Evolutionary conservation across 2,113 vertebrate species (phyloP).

Genomic region (Astatoreochromis straeleni): DNA sequence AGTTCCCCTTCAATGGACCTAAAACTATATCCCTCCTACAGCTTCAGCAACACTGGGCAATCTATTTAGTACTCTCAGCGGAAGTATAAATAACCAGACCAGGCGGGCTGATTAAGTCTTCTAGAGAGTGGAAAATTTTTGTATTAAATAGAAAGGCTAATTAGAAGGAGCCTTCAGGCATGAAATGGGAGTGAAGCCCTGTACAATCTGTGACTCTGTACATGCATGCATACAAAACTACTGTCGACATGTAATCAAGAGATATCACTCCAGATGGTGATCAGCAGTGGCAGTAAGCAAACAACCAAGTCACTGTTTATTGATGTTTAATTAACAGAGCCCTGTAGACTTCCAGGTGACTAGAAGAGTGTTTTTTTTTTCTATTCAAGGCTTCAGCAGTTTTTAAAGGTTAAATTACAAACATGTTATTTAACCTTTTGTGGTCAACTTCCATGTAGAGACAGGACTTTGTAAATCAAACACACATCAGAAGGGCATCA

Average conservation of each 20-base stretch:
- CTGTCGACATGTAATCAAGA: constrained; percentile 14
- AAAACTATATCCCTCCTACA: constrained; percentile 16
- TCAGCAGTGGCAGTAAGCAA: not conserved
- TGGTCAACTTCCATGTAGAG: not conserved
- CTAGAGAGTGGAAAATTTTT: constrained; percentile 29
- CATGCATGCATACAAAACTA: constrained; percentile 9
- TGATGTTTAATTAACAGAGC: not conserved
- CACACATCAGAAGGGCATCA: not conserved
- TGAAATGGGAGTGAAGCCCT: constrained; percentile 27
- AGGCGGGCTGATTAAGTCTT: constrained; percentile 29
- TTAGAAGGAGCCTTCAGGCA: constrained; percentile 31
- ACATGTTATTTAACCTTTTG: not conserved
- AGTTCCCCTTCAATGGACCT: not conserved
- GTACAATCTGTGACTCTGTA: constrained; percentile 3
- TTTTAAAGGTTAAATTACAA: not conserved
- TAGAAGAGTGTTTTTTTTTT: not conserved
- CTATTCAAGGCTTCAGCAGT: not conserved
- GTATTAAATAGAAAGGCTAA: constrained; percentile 40
- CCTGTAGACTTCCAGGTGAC: not conserved
- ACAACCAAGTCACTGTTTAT: not conserved
- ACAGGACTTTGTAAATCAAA: not conserved
- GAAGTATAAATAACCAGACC: constrained; percentile 36
- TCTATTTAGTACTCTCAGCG: constrained; percentile 25
- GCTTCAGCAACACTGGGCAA: not conserved
- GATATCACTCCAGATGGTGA: not conserved